phyloP scores from a whole-genome alignment of 1,140 invertebrate species.

The Anadara kagoshimensis region DNA sequence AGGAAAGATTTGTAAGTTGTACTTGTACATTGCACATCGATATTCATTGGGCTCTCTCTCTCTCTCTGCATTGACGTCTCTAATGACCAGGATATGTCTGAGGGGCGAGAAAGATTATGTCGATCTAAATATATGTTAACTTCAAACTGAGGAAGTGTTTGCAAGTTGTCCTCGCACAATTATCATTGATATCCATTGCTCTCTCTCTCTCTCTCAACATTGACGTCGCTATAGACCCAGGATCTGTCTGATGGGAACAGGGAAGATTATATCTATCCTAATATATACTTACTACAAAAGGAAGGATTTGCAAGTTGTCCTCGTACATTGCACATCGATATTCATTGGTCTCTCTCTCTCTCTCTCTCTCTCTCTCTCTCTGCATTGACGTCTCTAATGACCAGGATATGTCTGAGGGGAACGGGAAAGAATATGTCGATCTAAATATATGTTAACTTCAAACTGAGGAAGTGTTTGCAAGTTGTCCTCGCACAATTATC shows the following conservation, averaged over 20 bases:
- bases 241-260: slow-evolving; percentile 32
- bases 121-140: slow-evolving; percentile 46
- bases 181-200: no score
- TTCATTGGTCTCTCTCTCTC: no score
- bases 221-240: slow-evolving; percentile 46
- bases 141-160: slow-evolving; percentile 50
- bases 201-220: no score
- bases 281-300: slow-evolving; percentile 42
- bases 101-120: slow-evolving; percentile 38
- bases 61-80: slow-evolving; percentile 46
- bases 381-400: slow-evolving; percentile 49
- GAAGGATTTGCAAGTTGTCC: slow-evolving; percentile 56
- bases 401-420: slow-evolving; percentile 36
- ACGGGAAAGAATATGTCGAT: slow-evolving; percentile 44
- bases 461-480: slow-evolving; percentile 55
- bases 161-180: slow-evolving; percentile 45
- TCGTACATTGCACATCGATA: no score
- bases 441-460: slow-evolving; percentile 46
- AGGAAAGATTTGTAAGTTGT: slow-evolving; percentile 57
- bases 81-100: slow-evolving; percentile 46
- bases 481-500: slow-evolving; percentile 27
- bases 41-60: no score
- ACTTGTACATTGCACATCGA: no score
- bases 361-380: no score
- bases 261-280: slow-evolving; percentile 47